These are phyloP conservation scores for Eufriesea mexicana DNA, from an alignment of 1,140 invertebrate species.

Conservation along the genomic window DNA sequence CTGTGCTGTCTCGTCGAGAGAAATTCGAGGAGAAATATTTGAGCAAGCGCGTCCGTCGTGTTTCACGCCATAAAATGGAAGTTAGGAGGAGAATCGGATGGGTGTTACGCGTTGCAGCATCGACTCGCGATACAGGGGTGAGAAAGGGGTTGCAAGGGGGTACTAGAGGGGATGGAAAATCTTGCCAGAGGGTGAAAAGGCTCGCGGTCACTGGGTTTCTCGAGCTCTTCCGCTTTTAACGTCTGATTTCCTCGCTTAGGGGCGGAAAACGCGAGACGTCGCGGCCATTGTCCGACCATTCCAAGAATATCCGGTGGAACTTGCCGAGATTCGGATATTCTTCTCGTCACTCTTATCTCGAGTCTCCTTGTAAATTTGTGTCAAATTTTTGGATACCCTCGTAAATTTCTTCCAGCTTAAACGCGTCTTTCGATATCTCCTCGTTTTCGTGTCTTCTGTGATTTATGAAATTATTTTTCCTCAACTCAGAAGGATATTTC, in stretches of 20 bases:
- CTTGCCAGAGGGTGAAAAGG: background rate
- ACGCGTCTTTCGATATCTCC: no score
- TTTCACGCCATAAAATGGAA: no score
- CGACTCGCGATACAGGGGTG: background rate
- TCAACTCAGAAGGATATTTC: no score
- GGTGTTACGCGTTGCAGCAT: background rate
- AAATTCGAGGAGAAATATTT: no score
- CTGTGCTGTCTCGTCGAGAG: no score
- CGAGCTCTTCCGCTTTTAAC: background rate
- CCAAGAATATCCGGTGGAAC: background rate
- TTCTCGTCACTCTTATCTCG: background rate
- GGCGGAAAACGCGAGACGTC: background rate
- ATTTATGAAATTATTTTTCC: no score
- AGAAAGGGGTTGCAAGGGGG: background rate
- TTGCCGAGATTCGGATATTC: background rate
- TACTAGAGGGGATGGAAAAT: background rate
- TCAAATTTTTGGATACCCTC: background rate
- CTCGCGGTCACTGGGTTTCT: background rate
- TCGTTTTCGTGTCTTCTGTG: no score
- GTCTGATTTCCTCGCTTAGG: background rate
- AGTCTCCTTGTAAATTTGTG: no score
- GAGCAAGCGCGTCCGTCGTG: no score
- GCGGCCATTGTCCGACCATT: background rate
- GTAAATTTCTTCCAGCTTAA: background rate
- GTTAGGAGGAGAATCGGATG: no score